phyloP scores from a whole-genome alignment of 1,140 invertebrate species.

The Pararge aegeria region DNA sequence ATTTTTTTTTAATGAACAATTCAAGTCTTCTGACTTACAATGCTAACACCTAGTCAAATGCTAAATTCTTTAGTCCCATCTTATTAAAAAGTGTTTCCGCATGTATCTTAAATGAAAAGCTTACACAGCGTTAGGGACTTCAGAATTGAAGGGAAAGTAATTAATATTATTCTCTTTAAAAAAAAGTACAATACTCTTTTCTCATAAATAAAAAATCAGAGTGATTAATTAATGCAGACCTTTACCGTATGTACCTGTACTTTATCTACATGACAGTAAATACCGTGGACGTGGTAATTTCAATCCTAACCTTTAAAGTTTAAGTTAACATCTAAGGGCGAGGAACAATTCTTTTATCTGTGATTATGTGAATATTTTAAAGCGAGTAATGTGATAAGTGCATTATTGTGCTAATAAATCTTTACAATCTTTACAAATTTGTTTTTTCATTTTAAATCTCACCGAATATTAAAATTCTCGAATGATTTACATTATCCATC shows the following conservation, averaged over 20 bases:
- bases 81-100: neutral
- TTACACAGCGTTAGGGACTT: too few relatives aligned
- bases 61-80: neutral
- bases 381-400: slow-evolving; percentile 4
- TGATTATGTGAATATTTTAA: slow-evolving; percentile 4
- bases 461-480: neutral
- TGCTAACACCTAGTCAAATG: neutral
- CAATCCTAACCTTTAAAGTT: neutral
- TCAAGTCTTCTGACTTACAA: neutral
- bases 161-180: too few relatives aligned
- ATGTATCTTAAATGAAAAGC: too few relatives aligned
- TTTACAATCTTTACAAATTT: slow-evolving; percentile 1
- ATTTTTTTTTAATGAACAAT: neutral
- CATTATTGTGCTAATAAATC: slow-evolving; percentile 9
- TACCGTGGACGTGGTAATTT: too few relatives aligned
- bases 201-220: too few relatives aligned
- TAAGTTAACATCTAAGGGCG: neutral
- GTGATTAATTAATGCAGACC: too few relatives aligned
- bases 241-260: neutral
- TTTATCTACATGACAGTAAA: neutral
- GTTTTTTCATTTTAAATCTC: neutral
- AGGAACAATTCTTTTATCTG: slow-evolving; percentile 3
- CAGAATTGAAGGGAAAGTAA: too few relatives aligned
- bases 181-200: too few relatives aligned
- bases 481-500: too few relatives aligned